phyloP scores from a whole-genome alignment of 2,888 invertebrate genomes.

The Amphimallon solstitiale region DNA sequence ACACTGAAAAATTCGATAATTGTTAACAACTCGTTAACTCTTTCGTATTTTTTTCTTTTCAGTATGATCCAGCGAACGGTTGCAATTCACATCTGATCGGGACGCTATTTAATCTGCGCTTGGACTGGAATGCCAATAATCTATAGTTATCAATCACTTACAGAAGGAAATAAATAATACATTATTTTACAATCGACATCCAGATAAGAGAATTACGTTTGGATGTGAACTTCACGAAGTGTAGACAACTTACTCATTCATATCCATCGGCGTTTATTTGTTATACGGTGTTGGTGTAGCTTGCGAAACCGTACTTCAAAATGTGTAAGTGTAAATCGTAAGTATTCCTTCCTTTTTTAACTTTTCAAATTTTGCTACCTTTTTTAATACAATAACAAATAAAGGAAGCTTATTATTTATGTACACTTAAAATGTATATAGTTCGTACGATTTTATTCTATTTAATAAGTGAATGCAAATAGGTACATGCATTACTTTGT shows the following conservation, averaged over 20 bases:
- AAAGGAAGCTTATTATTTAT: no score
- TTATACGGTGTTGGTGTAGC: not conserved
- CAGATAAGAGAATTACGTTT: not conserved
- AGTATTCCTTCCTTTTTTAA: slow-evolving; percentile 15
- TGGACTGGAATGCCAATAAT: not conserved
- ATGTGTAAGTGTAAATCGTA: slow-evolving; percentile 32
- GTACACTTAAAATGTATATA: no score
- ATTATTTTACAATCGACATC: not conserved
- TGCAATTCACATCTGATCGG: no score
- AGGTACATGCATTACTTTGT: no score
- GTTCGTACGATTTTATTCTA: no score
- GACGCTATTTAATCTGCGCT: no score
- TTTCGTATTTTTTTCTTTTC: no score
- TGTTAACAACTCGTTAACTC: no score
- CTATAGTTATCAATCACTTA: not conserved
- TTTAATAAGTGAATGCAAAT: no score
- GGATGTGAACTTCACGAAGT: not conserved
- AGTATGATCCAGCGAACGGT: no score
- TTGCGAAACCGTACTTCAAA: not conserved
- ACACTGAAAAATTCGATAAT: no score
- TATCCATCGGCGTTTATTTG: not conserved
- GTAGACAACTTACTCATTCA: not conserved
- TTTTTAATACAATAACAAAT: not conserved
- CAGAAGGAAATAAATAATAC: not conserved
- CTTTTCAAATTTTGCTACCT: not conserved